A percentile compares a stretch with the other conserved stretches of the same genome.
Evolutionary conservation across 2,797 vertebrate genomes (phyloP).

Genomic region (Megalops cyprinoides): DNA sequence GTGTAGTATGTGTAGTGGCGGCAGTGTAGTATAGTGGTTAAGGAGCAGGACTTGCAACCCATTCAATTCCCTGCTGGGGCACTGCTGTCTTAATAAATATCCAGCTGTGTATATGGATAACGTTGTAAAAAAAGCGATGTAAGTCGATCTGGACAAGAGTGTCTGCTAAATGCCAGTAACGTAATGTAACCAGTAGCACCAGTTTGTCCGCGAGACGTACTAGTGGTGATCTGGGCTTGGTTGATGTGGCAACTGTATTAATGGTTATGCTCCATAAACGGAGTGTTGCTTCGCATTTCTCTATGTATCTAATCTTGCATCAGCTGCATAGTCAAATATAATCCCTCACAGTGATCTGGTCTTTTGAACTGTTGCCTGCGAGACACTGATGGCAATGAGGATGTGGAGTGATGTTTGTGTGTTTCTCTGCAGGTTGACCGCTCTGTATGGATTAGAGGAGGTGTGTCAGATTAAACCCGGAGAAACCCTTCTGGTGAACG

Average conservation of each 20-base stretch:
- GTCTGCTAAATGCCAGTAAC: no score
- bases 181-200: no score
- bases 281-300: not conserved
- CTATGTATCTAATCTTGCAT: not conserved
- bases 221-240: not conserved
- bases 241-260: not conserved
- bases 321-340: not conserved
- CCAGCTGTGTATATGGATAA: no score
- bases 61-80: no score
- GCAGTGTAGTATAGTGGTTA: no score
- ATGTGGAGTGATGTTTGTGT: not conserved
- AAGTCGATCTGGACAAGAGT: no score
- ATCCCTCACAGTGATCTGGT: not conserved
- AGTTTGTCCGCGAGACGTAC: not conserved
- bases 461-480: slow-evolving; percentile 80
- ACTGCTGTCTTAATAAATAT: no score
- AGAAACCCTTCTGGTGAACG: slow-evolving; percentile 86
- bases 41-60: no score
- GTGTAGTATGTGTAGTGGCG: no score
- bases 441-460: slow-evolving; percentile 85
- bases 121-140: no score
- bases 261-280: not conserved
- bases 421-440: slow-evolving; percentile 76
- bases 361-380: not conserved
- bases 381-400: not conserved